Base-by-base conservation (phyloP, 2,113 vertebrate genomes). In the Vulpes ferrilata region DNA sequence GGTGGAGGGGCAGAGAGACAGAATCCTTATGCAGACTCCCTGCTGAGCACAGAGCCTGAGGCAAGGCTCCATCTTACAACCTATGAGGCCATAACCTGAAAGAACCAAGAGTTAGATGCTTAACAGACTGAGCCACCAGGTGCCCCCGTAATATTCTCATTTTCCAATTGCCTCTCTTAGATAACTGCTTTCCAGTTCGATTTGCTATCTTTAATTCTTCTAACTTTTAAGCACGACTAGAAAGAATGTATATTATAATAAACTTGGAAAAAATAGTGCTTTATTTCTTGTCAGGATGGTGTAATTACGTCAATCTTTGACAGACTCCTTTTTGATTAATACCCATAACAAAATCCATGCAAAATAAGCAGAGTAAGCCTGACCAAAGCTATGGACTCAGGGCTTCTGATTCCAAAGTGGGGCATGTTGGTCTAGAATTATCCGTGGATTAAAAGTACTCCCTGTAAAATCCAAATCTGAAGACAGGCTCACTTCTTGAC, bases 261-360 rank as follows among this genome's bases (percentile, higher is more conserved):
- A 59, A 85, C 11, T 73, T 60, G 5, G 19, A 67, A 51, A 53
- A 48, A 55, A 48, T 62, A 16, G 17, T 80, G 32, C 38, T 51
- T 93, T 62, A 48, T 53, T 96, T 95, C 11, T 90, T 93, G 48
- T 69, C 27, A 87, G 84, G 13, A 57, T 90, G 12, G 8, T 67
- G 2, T 53, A 38, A 7, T 25, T 89, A 51, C 48, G 60, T 90
- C 19, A 59, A 73, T 17, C 43, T 90, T 60, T 48, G 60, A 91
- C 12, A 91, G 60, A 60, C 3, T 71, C 35, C 32, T 67, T 11
- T 67, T 90, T 83, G 30, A 60, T 53, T 74, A 95, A 53, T 60
- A 71, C 7, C 3, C 48, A 7, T 53, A 92, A 65, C 9, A 88
- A 94, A 95, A 93, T 55, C 32, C 20, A 55, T 64, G 51, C 3